Percentiles rank a stretch among this genome's conserved stretches.
Conservation (phyloP, 2,797 vertebrate genomes). For the Urosaurus nigricauda region DNA sequence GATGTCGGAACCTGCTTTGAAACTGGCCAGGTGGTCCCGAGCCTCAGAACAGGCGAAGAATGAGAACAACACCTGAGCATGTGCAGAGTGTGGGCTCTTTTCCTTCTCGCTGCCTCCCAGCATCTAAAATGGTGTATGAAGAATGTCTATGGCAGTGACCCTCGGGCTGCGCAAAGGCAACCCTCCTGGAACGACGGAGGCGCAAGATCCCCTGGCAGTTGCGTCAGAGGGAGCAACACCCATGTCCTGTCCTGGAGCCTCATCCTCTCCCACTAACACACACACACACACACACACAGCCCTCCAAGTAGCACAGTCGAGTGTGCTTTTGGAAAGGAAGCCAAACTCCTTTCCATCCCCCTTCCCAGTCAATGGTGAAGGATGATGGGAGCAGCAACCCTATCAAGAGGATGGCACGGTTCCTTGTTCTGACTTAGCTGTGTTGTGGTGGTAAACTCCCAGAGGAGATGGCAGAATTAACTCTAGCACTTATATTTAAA, state of each 20-base stretch:
- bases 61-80: neutral
- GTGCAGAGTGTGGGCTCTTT: too few relatives aligned
- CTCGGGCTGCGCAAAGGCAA: neutral
- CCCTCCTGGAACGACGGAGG: too few relatives aligned
- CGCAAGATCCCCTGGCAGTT: neutral
- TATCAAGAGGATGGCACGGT: too few relatives aligned
- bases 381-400: too few relatives aligned
- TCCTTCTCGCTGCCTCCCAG: too few relatives aligned
- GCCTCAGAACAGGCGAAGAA: neutral
- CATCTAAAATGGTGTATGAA: neutral
- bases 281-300: neutral
- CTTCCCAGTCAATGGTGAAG: too few relatives aligned
- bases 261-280: neutral
- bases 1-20: neutral
- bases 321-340: neutral
- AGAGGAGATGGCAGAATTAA: too few relatives aligned
- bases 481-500: too few relatives aligned
- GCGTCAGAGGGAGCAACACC: neutral
- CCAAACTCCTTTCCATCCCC: too few relatives aligned
- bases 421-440: too few relatives aligned
- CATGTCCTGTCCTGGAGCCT: neutral
- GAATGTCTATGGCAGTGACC: too few relatives aligned
- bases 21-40: neutral
- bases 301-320: neutral
- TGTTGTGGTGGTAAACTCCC: too few relatives aligned